Conservation (phyloP, 2,888 invertebrate genomes). For the Apomyelois bistriatella region DNA sequence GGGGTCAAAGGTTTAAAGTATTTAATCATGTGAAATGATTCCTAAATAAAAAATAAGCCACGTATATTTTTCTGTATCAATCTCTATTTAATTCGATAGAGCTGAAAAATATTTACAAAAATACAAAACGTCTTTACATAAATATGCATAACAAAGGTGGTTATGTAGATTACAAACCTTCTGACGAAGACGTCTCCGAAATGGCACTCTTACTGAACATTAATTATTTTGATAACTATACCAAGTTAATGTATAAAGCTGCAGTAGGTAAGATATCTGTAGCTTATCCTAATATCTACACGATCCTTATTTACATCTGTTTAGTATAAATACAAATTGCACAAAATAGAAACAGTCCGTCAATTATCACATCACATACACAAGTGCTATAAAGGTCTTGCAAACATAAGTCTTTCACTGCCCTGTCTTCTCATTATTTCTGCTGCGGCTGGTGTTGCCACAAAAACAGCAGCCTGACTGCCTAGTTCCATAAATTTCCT, state of each 20-base stretch:
- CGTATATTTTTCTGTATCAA: neutral
- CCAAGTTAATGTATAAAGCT: conserved; percentile 34
- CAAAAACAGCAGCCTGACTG: conserved; percentile 63
- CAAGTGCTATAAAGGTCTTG: conserved; percentile 52
- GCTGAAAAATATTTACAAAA: conserved; percentile 31
- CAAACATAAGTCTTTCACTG: conserved; percentile 65
- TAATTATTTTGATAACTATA: conserved; percentile 37
- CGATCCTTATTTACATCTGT: conserved; percentile 24
- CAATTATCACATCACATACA: conserved; percentile 17
- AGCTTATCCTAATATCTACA: conserved; percentile 19
- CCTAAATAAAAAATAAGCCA: conserved; percentile 1
- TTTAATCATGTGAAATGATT: too few relatives aligned
- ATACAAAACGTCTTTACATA: conserved; percentile 26
- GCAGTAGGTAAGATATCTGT: conserved; percentile 25
- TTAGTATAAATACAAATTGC: conserved; percentile 23
- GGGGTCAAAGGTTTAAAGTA: too few relatives aligned
- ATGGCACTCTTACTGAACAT: conserved; percentile 47
- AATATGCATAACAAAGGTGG: conserved; percentile 38
- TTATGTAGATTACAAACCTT: conserved; percentile 30
- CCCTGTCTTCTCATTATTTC: conserved; percentile 71
- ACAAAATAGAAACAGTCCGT: conserved; percentile 23
- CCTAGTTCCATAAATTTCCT: conserved; percentile 64
- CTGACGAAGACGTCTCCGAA: conserved; percentile 37
- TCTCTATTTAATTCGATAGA: conserved; percentile 18
- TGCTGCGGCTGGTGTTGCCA: conserved; percentile 65